These are phyloP conservation scores for Eupithecia subumbrata DNA, from an alignment of 2,888 invertebrate species.

Conservation along the genomic window DNA sequence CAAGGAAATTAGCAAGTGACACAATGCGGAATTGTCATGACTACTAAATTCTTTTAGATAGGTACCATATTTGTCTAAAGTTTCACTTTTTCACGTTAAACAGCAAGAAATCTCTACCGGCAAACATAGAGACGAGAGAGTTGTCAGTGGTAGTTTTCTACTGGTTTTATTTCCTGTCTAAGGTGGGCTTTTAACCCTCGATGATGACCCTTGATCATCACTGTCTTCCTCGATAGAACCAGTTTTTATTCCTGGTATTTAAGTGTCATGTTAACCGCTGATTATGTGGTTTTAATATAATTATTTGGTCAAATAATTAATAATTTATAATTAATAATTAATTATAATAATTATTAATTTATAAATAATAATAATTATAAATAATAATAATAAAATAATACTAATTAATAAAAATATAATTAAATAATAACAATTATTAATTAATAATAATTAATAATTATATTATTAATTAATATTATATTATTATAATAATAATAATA, in stretches of 20 bases:
- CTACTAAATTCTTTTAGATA: neutral
- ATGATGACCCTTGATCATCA: neutral
- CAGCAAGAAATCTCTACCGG: conserved; percentile 25
- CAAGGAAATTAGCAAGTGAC: neutral
- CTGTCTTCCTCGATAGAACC: neutral
- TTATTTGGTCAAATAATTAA: no score
- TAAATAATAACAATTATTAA: no score
- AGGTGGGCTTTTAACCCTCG: neutral
- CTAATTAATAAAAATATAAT: no score
- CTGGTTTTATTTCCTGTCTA: conserved; percentile 1
- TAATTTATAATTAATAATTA: no score
- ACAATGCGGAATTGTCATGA: neutral
- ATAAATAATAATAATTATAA: no score
- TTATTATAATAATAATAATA: no score
- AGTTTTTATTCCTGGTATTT: neutral
- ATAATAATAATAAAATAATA: no score
- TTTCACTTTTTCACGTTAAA: conserved; percentile 35
- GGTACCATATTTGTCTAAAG: neutral
- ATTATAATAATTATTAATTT: no score
- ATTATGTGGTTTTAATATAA: no score
- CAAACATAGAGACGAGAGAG: conserved; percentile 20
- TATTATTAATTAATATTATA: no score
- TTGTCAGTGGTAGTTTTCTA: neutral
- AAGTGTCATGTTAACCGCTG: neutral
- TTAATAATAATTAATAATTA: no score